Conservation (phyloP, 2,113 vertebrate genomes). For the Myotis davidii region DNA sequence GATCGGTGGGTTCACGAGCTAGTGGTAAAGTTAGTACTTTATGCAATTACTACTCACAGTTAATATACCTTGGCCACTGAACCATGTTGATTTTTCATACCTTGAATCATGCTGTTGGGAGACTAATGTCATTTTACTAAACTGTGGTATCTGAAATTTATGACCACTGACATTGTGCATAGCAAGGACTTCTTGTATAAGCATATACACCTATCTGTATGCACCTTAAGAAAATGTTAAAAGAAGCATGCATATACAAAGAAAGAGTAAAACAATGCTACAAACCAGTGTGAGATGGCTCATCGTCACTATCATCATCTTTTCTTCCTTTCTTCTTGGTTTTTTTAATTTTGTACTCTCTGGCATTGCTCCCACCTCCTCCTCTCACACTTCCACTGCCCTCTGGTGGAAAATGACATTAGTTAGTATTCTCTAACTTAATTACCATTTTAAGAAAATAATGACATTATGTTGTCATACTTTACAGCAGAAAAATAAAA, state of each 20-base stretch:
- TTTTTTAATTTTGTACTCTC: constrained; percentile 94
- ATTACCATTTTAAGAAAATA: not conserved
- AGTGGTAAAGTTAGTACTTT: not conserved
- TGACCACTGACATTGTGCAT: not conserved
- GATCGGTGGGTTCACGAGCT: not conserved
- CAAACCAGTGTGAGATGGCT: constrained; percentile 85
- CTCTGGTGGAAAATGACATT: constrained; percentile 86
- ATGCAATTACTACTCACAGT: not conserved
- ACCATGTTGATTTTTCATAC: not conserved
- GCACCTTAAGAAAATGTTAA: not conserved
- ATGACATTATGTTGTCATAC: not conserved
- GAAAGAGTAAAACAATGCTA: constrained; percentile 53
- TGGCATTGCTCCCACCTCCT: constrained; percentile 92
- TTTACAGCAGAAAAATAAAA: constrained; percentile 30
- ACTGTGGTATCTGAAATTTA: constrained; percentile 17
- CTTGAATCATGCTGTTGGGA: not conserved
- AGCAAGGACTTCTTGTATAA: not conserved
- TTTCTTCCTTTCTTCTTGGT: constrained; percentile 94
- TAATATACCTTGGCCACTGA: not conserved
- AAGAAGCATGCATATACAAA: not conserved
- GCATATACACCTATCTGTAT: not conserved
- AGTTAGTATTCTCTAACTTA: constrained; percentile 59
- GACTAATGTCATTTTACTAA: constrained; percentile 4
- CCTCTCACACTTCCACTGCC: constrained; percentile 92
- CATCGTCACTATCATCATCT: constrained; percentile 95